Evolutionary conservation across 2,888 invertebrate genomes (phyloP), one percentile per base, ranked within the genome.

Genomic region (Fragum sueziense): DNA sequence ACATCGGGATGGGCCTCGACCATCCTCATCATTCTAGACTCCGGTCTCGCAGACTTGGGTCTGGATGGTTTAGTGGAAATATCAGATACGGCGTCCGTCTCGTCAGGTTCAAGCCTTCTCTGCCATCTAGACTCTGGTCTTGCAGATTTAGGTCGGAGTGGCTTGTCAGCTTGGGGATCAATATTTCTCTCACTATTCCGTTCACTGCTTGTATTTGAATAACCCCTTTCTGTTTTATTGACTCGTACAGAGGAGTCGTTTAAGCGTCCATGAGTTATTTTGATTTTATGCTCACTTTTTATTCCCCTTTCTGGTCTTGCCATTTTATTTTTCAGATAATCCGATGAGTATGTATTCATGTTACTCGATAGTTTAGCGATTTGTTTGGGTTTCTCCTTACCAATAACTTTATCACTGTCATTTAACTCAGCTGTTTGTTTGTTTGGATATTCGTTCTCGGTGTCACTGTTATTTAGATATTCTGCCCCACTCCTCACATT

Each of bases 71-170:
- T 22, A 4, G 22, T 27, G 11, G 20, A 2, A 17, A 33, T 61
- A 22, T 27, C 33, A 1, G 54, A 61, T 3, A 34, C 74, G 4
- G 17, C 22, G n/a, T 27, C 51, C 0, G 33, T 54, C 14, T 33
- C 22, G 6, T 74, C 70, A 2, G 74, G 70, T 1, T 57, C 70
- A 0, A 22, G 27, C 1, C 79, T 74, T 34, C 83, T 62, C 57
- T 74, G 68, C 83, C 83, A 78, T 25, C 83, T 70, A 1, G 83
- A 84, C 14, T 80, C 78, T 0, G 83, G 80, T 41, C 83, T 72
- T 7, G 83, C 83, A 2, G 83, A 80, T 54, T 73, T 80, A 31
- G 83, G 83, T n/a, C 83, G 33, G 3, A 59, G n/a, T 4, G 71
- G 59, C 22, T 47, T 25, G 9, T 31, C 11, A 22, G 14, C 27